Evolutionary conservation across 2,888 invertebrate species (phyloP).

Genomic region (Diabrotica balteata): DNA sequence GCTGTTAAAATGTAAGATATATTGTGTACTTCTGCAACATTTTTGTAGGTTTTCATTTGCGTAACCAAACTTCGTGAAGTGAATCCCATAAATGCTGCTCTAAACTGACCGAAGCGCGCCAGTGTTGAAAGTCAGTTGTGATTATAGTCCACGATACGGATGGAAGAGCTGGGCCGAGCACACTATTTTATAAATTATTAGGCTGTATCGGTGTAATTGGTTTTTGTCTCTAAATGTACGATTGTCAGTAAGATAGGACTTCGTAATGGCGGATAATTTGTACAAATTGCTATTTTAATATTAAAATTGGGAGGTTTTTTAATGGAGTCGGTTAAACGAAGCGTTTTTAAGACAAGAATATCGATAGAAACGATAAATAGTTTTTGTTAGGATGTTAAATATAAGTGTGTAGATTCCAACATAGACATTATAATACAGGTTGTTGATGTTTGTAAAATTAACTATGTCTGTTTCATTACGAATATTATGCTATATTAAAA

Average conservation of each 20-base stretch:
- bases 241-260: constrained; percentile 16
- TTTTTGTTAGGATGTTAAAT: no score
- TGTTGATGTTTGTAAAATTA: no score
- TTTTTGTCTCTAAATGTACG: constrained; percentile 23
- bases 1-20: no score
- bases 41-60: no score
- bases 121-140: constrained; percentile 17
- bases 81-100: background rate
- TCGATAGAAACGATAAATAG: no score
- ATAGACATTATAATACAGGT: no score
- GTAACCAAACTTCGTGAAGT: no score
- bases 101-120: background rate
- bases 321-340: background rate
- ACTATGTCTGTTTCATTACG: no score
- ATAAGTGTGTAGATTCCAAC: no score
- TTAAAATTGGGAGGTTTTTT: constrained; percentile 8
- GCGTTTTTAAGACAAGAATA: no score
- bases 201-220: constrained; percentile 32
- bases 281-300: constrained; percentile 13
- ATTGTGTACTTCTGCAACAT: no score
- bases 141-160: constrained; percentile 34
- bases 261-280: constrained; percentile 12
- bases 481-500: no score
- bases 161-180: constrained; percentile 26
- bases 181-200: constrained; percentile 34